Conservation (phyloP, 1,140 invertebrate genomes). For the Drosophila dunni region DNA sequence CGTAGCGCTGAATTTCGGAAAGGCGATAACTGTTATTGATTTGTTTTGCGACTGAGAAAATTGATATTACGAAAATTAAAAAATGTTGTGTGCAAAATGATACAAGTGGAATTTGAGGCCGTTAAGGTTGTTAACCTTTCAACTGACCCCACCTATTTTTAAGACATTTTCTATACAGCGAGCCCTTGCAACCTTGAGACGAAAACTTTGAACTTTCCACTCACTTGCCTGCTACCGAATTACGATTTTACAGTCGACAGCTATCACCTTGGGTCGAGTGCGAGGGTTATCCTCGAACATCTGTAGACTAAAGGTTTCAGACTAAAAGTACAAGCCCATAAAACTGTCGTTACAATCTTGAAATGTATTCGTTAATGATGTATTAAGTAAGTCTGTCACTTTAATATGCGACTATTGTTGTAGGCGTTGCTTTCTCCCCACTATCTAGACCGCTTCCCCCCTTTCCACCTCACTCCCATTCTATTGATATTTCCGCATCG, state of each 20-base stretch:
- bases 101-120: no score
- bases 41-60: neutral
- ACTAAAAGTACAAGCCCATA: constrained; percentile 62
- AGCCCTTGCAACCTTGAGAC: constrained; percentile 31
- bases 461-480: neutral
- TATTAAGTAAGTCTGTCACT: constrained; percentile 30
- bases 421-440: constrained; percentile 22
- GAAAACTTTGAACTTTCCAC: constrained; percentile 56
- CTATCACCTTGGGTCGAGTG: constrained; percentile 21
- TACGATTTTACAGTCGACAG: neutral
- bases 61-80: neutral
- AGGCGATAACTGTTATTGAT: constrained; percentile 25
- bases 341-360: constrained; percentile 59
- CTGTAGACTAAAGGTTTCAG: constrained; percentile 9
- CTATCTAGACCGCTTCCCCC: neutral
- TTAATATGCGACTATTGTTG: constrained; percentile 31
- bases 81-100: neutral
- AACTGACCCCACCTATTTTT: constrained; percentile 10
- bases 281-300: constrained; percentile 13
- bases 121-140: neutral
- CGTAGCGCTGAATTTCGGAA: constrained; percentile 22
- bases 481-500: constrained; percentile 57
- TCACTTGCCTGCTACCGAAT: neutral
- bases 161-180: no score
- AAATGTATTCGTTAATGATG: constrained; percentile 15